Evolutionary conservation across 2,888 invertebrate genomes (phyloP).

Genomic region (Phengaris arion): DNA sequence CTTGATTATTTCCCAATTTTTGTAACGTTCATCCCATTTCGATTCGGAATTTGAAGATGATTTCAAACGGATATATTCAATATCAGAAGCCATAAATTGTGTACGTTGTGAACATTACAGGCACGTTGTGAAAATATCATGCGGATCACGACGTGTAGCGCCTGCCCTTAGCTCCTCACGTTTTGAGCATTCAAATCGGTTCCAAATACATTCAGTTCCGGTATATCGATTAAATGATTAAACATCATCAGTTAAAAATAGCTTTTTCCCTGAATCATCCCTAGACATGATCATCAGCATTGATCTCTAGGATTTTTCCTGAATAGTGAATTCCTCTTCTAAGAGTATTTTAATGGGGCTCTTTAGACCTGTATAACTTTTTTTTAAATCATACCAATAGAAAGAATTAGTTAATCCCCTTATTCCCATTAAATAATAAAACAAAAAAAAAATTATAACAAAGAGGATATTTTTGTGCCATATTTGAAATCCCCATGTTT

Average conservation of each 20-base stretch:
- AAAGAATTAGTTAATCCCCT: neutral
- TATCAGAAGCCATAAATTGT: constrained; percentile 1
- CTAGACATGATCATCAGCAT: too few relatives aligned
- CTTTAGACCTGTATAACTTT: too few relatives aligned
- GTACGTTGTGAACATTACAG: constrained; percentile 4
- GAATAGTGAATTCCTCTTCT: too few relatives aligned
- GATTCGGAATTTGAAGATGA: neutral
- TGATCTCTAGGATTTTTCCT: too few relatives aligned
- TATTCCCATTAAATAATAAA: neutral
- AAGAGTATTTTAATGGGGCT: too few relatives aligned
- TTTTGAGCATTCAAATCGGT: constrained; percentile 22
- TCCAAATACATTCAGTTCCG: constrained; percentile 1
- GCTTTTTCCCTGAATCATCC: neutral
- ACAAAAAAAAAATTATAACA: neutral
- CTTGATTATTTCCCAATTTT: neutral
- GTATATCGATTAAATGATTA: constrained; percentile 10
- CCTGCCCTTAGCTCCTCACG: constrained; percentile 9
- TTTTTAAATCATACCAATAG: too few relatives aligned
- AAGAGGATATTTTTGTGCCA: neutral
- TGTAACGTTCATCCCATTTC: neutral
- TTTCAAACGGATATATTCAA: constrained; percentile 11
- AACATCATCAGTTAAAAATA: neutral
- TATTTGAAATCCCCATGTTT: too few relatives aligned
- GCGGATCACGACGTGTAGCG: constrained; percentile 12
- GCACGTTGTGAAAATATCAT: constrained; percentile 18